Evolutionary conservation across 2,888 invertebrate genomes (phyloP).

Genomic region (Lepidochrysops patricia): DNA sequence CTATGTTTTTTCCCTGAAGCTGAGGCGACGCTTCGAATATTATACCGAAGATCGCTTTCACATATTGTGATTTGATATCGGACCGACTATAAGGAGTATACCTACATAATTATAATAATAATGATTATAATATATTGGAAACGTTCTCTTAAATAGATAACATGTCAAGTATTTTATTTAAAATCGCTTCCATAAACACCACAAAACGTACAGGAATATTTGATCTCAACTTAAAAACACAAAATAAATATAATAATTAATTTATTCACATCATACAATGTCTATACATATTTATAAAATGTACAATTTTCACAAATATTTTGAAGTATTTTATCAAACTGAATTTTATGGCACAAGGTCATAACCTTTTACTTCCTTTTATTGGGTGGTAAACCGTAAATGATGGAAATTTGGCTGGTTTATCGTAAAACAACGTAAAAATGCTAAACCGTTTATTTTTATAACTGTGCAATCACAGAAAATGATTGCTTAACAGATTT

Average conservation of each 20-base stretch:
- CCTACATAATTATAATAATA: too few species aligned
- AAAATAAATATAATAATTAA: neutral
- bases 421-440: neutral
- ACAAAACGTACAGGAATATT: neutral
- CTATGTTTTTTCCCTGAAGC: too few species aligned
- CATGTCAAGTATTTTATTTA: too few species aligned
- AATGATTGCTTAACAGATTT: neutral
- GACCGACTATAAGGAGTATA: too few species aligned
- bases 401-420: neutral
- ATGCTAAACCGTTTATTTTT: neutral
- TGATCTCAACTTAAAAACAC: neutral
- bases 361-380: neutral
- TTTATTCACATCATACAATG: neutral
- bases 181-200: too few species aligned
- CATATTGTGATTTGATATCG: too few species aligned
- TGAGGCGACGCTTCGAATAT: too few species aligned
- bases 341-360: constrained; percentile 6
- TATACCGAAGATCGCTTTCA: too few species aligned
- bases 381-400: neutral
- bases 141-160: too few species aligned
- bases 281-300: neutral
- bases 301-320: neutral
- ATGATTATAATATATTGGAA: too few species aligned
- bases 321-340: neutral
- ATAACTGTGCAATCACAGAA: neutral